Evolutionary conservation across 2,888 invertebrate genomes (phyloP), one percentile per base, ranked within the genome.

Genomic region (Phalangium opilio): DNA sequence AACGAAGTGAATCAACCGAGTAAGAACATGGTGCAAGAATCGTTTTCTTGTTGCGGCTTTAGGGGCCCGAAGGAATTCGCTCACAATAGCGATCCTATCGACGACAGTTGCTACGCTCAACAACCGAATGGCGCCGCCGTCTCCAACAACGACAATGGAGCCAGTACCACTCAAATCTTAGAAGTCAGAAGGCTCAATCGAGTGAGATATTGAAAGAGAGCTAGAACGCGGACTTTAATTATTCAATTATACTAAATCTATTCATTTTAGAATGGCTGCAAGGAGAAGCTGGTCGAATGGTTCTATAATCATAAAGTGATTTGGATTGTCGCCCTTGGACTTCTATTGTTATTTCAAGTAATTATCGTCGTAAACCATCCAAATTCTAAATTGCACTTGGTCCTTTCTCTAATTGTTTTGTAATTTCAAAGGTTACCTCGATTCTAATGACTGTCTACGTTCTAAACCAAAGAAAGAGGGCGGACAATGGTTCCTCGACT

Each of bases 11-110:
- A 65, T 54, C 63, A 64, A 58, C 60, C 59, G 21, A 63, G 63
- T 8, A 57, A 62, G 41, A 65, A 65, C 50, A 53, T 63, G 21
- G 58, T 66, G 44, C 64, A 65, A 55, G 55, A 56, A 40, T 58
- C 65, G 66, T 55, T 66, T 36, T 55, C 60, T 43, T 66, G 66
- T 47, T 66, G 66, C 51, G 66, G 66, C 10, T 64, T 63, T 55
- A 55, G 55, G 40, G 65, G 66, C 11, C 64, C 64, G 2, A 59
- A 61, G 51, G 65, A 65, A 49, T 65, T 65, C 55, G 63, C 64
- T 12, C 61, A 61, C 44, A 62, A 62, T 45, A 62, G 60, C 44
- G 62, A 63, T 45, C 60, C 61, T 42, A 62, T 65, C 49, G 64
- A 65, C 51, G 58, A 60, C 34, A 62, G 63, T 21, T 65, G 66